These are phyloP conservation scores for Poeciliopsis retropinna DNA, from an alignment of 2,113 vertebrate species.

Conservation along the genomic window DNA sequence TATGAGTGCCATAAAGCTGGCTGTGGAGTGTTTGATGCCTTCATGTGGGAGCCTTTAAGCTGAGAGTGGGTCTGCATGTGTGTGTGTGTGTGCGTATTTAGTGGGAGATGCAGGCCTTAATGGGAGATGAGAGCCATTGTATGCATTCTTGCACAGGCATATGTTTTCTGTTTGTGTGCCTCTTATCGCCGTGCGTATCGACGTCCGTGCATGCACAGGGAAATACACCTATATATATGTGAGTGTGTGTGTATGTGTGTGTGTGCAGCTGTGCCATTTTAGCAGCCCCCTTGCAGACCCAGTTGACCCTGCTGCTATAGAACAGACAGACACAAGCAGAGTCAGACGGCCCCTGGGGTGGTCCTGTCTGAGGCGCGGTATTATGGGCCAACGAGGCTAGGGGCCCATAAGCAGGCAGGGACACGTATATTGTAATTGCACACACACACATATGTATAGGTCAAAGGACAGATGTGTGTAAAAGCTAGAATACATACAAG, in stretches of 20 bases:
- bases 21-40: conserved; percentile 83
- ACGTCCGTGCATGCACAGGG: conserved; percentile 12
- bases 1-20: conserved; percentile 85
- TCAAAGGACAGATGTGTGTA: conserved; percentile 10
- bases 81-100: conserved; percentile 23
- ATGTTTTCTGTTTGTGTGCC: conserved; percentile 37
- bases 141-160: conserved; percentile 62
- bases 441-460: neutral
- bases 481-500: neutral
- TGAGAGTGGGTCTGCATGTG: conserved; percentile 43
- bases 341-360: conserved; percentile 75
- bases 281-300: conserved; percentile 64
- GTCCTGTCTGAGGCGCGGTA: conserved; percentile 66
- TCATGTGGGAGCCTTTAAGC: conserved; percentile 84
- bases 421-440: conserved; percentile 63
- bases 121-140: conserved; percentile 57
- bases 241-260: conserved; percentile 51
- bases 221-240: conserved; percentile 4
- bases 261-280: conserved; percentile 62
- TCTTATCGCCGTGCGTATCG: conserved; percentile 33
- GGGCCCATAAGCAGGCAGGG: conserved; percentile 59
- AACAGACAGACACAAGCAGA: conserved; percentile 66
- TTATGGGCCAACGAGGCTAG: conserved; percentile 66
- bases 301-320: conserved; percentile 65
- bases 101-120: conserved; percentile 60